A percentile compares a stretch with the other conserved stretches of the same genome.
phyloP scores from a whole-genome alignment of 2,888 invertebrate species.

The Platynereis dumerilii region DNA sequence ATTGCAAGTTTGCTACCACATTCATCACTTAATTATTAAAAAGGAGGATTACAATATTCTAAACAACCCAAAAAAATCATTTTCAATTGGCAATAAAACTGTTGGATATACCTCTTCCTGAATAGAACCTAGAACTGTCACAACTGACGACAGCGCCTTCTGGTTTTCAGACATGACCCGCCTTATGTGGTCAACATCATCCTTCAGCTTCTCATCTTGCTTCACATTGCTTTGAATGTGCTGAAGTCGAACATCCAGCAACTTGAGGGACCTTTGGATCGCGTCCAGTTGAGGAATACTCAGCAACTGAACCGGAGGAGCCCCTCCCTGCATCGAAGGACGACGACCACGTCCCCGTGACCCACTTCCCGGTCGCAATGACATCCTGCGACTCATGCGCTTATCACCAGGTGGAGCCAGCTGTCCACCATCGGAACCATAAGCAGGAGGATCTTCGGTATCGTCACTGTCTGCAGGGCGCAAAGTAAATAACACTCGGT shows the following conservation, averaged over 20 bases:
- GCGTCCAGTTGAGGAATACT: constrained; percentile 62
- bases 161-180: constrained; percentile 62
- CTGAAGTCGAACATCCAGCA: constrained; percentile 61
- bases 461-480: constrained; percentile 20
- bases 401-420: constrained; percentile 5
- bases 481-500: not conserved
- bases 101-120: constrained; percentile 58
- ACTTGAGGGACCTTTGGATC: constrained; percentile 60
- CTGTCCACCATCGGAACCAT: not conserved
- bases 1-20: too few relatives aligned
- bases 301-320: constrained; percentile 56
- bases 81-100: too few relatives aligned
- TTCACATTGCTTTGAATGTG: constrained; percentile 61
- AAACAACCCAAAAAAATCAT: too few relatives aligned
- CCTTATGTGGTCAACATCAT: constrained; percentile 61
- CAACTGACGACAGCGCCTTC: constrained; percentile 61
- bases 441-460: not conserved
- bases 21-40: too few relatives aligned
- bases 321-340: constrained; percentile 43
- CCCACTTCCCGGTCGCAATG: constrained; percentile 35
- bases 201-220: constrained; percentile 58
- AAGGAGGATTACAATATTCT: too few relatives aligned
- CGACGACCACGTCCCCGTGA: constrained; percentile 42
- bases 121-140: constrained; percentile 60
- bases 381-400: constrained; percentile 16